Base-by-base conservation (phyloP, 1,140 invertebrate genomes). In the Alviniconcha marisindica region DNA sequence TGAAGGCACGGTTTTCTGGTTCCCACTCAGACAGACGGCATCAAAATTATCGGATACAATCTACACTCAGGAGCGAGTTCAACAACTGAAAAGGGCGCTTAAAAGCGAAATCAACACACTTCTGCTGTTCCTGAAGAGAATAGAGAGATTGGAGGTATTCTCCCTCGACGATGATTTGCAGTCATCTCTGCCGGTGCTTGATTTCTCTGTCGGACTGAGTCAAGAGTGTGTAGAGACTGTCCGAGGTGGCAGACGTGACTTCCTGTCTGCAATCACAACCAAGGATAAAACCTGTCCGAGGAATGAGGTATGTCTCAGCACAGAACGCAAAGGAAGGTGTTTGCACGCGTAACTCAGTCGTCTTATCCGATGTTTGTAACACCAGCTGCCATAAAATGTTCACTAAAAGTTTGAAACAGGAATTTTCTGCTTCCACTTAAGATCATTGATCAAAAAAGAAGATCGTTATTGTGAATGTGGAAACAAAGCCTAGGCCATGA, bases 1-100 rank as follows among this genome's bases (percentile, higher is more conserved):
- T 74, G 15, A 42, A 40, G 90, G 89, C 0, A 88, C 89, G 18
- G 28, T 91, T n/a, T 91, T 91, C 28, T 84, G 91, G 81, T 88
- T 91, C 81, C 88, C 90, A 40, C 77, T 91, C 60, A 36, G 90
- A 44, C 28, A 56, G 1, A 15, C 18, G 24, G 0, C n/a, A 48
- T 86, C 87, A 18, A 42, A 82, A 0, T 74, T 89, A 33, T 87
- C 85, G 0, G 71, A 81, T 1, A 88, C 82, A 40, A 44, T 85
- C 28, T 74, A 74, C 71, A 74, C 15, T 3, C 71, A 74, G 7
- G 7, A 74, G 36, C 36, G 71, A 3, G 38, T 74, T 21, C 71
- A 44, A 18, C 71, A 74, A 28, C 38, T 74, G 36, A 74, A 42
- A 38, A 36, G 42, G 38, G 71, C 71, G 12, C 38, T 74, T 2